A percentile compares a stretch with the other conserved stretches of the same genome.
Conservation (phyloP, 2,113 vertebrate species). For the Proterorhinus semilunaris region DNA sequence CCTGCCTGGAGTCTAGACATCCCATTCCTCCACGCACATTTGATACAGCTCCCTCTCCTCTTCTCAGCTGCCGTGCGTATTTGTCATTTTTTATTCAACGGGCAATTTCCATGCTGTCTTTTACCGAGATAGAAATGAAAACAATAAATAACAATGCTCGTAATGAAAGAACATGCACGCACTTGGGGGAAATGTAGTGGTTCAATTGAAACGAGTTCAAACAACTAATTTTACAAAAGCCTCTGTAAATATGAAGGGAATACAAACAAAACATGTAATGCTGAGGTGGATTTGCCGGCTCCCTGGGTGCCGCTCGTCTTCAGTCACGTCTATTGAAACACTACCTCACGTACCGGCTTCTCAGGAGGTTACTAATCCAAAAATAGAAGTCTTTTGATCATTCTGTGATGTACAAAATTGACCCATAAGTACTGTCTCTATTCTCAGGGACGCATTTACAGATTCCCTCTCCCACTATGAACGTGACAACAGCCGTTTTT, state of each 20-base stretch:
- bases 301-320: neutral
- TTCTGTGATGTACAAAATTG: neutral
- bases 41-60: slow-evolving; percentile 23
- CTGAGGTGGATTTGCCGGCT: slow-evolving; percentile 12
- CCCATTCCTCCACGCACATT: slow-evolving; percentile 11
- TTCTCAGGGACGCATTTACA: slow-evolving; percentile 4
- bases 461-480: too few species aligned
- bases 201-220: slow-evolving; percentile 1
- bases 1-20: slow-evolving; percentile 30
- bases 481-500: too few species aligned
- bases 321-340: neutral
- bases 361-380: neutral
- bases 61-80: slow-evolving; percentile 6
- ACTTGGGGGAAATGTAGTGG: neutral
- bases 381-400: neutral
- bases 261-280: neutral
- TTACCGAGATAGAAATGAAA: slow-evolving; percentile 13
- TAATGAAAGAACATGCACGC: slow-evolving; percentile 11
- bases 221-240: slow-evolving; percentile 8
- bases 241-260: slow-evolving; percentile 7
- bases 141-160: slow-evolving; percentile 13
- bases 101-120: slow-evolving; percentile 13
- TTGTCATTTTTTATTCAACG: slow-evolving; percentile 42
- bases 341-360: slow-evolving; percentile 2
- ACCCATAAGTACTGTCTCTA: slow-evolving; percentile 1